Conservation (phyloP, 1,140 invertebrate species). For the Rhyacophila brunnea region DNA sequence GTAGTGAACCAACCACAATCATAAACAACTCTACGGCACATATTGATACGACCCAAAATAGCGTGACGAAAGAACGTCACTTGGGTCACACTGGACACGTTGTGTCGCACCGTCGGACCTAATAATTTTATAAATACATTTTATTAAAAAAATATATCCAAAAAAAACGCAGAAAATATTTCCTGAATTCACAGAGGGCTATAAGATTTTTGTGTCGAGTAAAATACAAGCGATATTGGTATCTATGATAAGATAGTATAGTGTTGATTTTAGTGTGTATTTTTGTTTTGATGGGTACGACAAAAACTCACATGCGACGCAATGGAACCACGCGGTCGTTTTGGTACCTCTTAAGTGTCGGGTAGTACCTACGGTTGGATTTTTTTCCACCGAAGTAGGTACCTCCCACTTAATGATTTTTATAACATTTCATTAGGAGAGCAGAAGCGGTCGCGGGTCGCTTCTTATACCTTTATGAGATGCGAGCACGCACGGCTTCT, state of each 20-base stretch:
- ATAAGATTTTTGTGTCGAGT: background rate
- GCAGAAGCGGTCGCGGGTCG: background rate
- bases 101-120: conserved; percentile 17
- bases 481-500: conserved; percentile 28
- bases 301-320: conserved; percentile 8
- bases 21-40: background rate
- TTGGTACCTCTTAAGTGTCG: background rate
- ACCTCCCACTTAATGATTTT: conserved; percentile 34
- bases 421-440: conserved; percentile 36
- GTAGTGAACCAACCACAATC: background rate
- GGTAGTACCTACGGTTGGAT: conserved; percentile 5
- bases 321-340: background rate
- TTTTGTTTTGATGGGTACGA: conserved; percentile 3
- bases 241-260: background rate
- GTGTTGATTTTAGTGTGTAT: conserved; percentile 5
- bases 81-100: background rate
- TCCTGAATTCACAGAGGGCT: conserved; percentile 17
- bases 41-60: conserved; percentile 15
- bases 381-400: conserved; percentile 15
- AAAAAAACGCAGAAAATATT: no score
- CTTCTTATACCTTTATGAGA: conserved; percentile 23
- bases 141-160: conserved; percentile 28
- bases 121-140: conserved; percentile 37
- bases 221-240: background rate
- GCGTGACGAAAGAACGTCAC: conserved; percentile 3